Percentiles rank a stretch among this genome's conserved stretches.
These are phyloP conservation scores for Sphaerophoria taeniata DNA, from an alignment of 2,888 invertebrate genomes.

Conservation along the genomic window DNA sequence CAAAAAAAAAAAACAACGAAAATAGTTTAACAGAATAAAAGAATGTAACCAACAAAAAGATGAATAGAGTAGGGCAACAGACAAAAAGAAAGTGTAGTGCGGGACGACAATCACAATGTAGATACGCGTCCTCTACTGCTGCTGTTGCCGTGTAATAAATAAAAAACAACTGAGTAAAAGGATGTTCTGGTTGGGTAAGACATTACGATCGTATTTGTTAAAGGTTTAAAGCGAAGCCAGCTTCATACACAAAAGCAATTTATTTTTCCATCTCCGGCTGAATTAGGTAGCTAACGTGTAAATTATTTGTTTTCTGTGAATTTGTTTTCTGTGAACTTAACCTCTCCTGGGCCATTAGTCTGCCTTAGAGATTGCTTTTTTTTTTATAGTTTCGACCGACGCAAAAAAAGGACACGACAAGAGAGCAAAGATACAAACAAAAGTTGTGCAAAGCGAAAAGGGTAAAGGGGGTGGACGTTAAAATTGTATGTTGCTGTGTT, in stretches of 20 bases:
- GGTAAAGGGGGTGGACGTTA: too few relatives aligned
- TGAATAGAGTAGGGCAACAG: neutral
- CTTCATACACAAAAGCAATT: constrained; percentile 63
- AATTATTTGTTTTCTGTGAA: constrained; percentile 71
- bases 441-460: too few relatives aligned
- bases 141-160: constrained; percentile 65
- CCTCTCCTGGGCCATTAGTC: constrained; percentile 58
- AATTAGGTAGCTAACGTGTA: constrained; percentile 69
- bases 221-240: constrained; percentile 36
- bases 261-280: constrained; percentile 59
- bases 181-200: constrained; percentile 67
- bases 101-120: too few relatives aligned
- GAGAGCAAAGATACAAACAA: neutral
- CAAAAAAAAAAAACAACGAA: neutral
- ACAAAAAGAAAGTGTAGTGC: too few relatives aligned
- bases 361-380: constrained; percentile 57
- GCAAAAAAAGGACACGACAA: neutral
- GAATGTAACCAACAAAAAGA: neutral
- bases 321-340: constrained; percentile 69
- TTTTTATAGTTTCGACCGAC: neutral
- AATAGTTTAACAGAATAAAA: neutral
- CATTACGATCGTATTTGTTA: constrained; percentile 50
- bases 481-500: too few relatives aligned
- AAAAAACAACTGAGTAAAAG: constrained; percentile 64
- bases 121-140: too few relatives aligned